phyloP scores from a whole-genome alignment of 2,888 invertebrate genomes.

The Teleogryllus oceanicus region DNA sequence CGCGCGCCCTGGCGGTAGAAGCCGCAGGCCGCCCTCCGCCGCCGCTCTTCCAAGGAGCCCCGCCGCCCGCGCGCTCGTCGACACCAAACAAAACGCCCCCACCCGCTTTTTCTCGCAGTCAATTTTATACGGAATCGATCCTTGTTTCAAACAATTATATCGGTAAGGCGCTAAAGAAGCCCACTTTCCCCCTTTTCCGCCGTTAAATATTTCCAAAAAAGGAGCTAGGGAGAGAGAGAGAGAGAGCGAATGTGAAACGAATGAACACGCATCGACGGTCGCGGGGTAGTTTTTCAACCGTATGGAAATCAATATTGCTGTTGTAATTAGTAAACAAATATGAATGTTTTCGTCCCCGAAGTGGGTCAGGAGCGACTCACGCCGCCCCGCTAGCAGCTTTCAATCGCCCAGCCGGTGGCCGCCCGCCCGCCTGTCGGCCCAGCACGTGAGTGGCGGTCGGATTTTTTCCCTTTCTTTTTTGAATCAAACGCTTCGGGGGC shows the following conservation, averaged over 20 bases:
- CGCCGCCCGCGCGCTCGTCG: not conserved
- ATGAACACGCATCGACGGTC: constrained; percentile 1
- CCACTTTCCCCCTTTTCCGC: not conserved
- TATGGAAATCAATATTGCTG: not conserved
- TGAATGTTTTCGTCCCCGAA: constrained; percentile 9
- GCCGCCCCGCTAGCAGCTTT: not conserved
- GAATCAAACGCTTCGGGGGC: no score
- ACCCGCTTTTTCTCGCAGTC: not conserved
- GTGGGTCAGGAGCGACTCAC: not conserved
- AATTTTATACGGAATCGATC: constrained; percentile 2
- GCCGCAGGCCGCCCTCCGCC: not conserved
- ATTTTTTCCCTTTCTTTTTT: constrained; percentile 18
- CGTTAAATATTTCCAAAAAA: not conserved
- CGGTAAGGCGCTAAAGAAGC: constrained; percentile 9
- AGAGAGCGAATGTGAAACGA: not conserved
- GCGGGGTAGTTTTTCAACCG: not conserved
- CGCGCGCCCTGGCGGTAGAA: not conserved
- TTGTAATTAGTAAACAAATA: constrained; percentile 9
- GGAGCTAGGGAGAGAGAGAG: not conserved
- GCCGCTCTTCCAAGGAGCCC: not conserved
- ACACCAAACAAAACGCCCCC: not conserved
- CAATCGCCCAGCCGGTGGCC: not conserved
- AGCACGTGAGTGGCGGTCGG: not conserved
- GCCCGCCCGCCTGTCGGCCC: no score
- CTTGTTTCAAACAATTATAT: constrained; percentile 18